Conservation (phyloP, 2,888 invertebrate genomes). For the Oscheius sp. region DNA sequence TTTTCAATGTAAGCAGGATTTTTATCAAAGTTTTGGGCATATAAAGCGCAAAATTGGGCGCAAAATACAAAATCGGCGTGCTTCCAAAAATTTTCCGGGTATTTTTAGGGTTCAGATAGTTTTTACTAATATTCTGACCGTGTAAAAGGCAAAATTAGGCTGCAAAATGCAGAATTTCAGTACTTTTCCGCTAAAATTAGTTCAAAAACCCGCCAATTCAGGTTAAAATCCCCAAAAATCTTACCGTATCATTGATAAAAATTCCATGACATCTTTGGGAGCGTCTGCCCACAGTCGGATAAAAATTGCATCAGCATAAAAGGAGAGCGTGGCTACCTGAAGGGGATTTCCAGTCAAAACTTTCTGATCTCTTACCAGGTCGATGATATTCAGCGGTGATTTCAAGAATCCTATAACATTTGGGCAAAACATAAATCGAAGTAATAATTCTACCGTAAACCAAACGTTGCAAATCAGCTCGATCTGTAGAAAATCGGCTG, state of each 20-base stretch:
- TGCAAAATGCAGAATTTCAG: no score
- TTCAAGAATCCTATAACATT: conserved; percentile 81
- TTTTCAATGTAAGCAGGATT: no score
- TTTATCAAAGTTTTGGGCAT: no score
- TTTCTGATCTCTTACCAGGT: conserved; percentile 78
- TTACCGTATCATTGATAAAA: conserved; percentile 88
- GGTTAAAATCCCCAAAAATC: no score
- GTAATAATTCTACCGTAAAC: conserved; percentile 91
- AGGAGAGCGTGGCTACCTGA: conserved; percentile 85
- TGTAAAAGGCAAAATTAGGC: no score
- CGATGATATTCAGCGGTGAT: conserved; percentile 91
- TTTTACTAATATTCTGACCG: background rate
- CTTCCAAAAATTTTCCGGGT: background rate
- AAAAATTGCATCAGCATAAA: conserved; percentile 83
- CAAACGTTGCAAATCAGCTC: conserved; percentile 88
- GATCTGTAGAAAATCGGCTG: conserved; percentile 41
- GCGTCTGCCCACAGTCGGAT: conserved; percentile 62
- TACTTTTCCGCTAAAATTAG: no score
- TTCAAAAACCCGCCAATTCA: no score
- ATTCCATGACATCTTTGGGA: conserved; percentile 83
- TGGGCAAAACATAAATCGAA: conserved; percentile 88
- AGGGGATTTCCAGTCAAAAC: background rate
- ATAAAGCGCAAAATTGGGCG: no score
- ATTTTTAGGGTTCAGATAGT: background rate
- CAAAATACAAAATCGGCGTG: no score